These are phyloP conservation scores for Loris lydekkerianus DNA, from an alignment of 2,797 vertebrate genomes.

Conservation along the genomic window DNA sequence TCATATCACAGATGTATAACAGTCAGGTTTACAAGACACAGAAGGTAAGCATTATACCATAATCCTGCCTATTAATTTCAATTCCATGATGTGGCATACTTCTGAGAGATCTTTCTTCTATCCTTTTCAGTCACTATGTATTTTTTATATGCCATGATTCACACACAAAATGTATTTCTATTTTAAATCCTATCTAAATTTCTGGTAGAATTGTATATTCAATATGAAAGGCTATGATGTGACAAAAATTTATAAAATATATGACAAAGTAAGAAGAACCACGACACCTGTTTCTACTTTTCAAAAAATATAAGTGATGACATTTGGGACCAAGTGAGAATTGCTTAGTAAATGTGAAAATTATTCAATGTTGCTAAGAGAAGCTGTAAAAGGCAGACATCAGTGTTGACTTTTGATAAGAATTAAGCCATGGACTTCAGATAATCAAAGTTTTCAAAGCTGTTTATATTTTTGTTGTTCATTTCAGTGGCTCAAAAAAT, in stretches of 20 bases:
- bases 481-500: constrained; percentile 16
- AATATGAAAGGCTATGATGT: constrained; percentile 33
- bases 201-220: constrained; percentile 24
- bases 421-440: constrained; percentile 2
- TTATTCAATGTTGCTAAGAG: background rate
- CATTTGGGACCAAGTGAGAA: constrained; percentile 54
- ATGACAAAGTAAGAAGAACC: constrained; percentile 68
- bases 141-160: background rate
- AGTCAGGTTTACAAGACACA: background rate
- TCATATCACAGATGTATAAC: background rate
- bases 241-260: constrained; percentile 59
- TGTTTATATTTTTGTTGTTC: constrained; percentile 38
- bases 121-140: background rate
- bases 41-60: background rate
- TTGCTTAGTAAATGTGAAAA: constrained; percentile 55
- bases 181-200: background rate
- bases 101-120: background rate
- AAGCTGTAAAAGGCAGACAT: constrained; percentile 48
- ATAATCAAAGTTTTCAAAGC: background rate
- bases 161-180: background rate
- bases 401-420: constrained; percentile 47
- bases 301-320: constrained; percentile 60
- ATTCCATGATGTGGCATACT: background rate
- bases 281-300: constrained; percentile 55
- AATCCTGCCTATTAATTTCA: background rate